phyloP scores from a whole-genome alignment of 2,888 invertebrate species.

The Noctua janthe region DNA sequence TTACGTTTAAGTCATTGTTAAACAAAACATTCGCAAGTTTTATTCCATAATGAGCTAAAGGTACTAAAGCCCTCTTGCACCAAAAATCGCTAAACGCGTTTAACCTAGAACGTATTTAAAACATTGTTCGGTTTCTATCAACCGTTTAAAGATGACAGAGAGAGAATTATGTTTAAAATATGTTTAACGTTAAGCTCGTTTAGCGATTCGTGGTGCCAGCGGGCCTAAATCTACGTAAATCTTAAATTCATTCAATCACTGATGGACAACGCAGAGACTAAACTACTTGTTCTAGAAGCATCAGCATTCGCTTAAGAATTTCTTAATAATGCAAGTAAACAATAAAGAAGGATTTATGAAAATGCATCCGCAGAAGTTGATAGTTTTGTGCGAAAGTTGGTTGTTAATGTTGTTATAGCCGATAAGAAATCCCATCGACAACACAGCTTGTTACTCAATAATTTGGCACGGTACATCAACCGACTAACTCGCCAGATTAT shows the following conservation, averaged over 20 bases:
- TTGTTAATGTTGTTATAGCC: not conserved
- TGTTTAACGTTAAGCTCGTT: too few species aligned
- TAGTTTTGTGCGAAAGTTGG: not conserved
- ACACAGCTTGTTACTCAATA: slow-evolving; percentile 1
- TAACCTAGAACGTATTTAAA: too few species aligned
- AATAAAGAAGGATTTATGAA: not conserved
- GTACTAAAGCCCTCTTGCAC: not conserved
- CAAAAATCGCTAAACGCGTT: too few species aligned
- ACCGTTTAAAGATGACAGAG: too few species aligned
- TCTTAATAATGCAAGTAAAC: too few species aligned
- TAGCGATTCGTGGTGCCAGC: too few species aligned
- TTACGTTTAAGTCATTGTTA: slow-evolving; percentile 4
- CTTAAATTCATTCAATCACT: not conserved
- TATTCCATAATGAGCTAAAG: not conserved
- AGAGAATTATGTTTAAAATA: too few species aligned
- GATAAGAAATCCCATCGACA: not conserved
- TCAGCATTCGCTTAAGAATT: too few species aligned
- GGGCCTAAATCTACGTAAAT: not conserved
- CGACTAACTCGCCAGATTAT: not conserved
- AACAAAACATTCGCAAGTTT: slow-evolving; percentile 4
- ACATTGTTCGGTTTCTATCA: too few species aligned
- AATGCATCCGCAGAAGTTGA: not conserved
- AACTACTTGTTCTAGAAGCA: too few species aligned
- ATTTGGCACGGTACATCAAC: not conserved
- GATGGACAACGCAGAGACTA: not conserved